Conservation (phyloP, 2,888 invertebrate genomes). For the Lasioglossum zephyrum region DNA sequence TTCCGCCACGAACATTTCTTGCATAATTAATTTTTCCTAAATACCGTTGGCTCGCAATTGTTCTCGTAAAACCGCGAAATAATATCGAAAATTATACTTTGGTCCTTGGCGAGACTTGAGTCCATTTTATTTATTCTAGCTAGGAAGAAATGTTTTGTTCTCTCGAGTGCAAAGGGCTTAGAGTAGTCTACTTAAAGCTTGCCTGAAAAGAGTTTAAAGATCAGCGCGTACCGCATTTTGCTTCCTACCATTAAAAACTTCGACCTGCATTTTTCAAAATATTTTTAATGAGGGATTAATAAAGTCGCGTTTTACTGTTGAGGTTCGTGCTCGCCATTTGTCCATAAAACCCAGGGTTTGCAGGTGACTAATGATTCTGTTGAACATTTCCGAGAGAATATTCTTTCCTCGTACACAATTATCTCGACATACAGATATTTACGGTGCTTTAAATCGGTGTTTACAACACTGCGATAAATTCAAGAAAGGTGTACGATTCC, state of each 20-base stretch:
- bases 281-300: not conserved
- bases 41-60: not conserved
- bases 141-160: too few relatives aligned
- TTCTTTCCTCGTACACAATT: constrained; percentile 9
- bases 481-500: not conserved
- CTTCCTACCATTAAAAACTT: not conserved
- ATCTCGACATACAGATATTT: constrained; percentile 20
- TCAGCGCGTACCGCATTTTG: not conserved
- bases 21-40: not conserved
- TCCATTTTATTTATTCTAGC: too few relatives aligned
- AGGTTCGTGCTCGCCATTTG: not conserved
- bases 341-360: not conserved
- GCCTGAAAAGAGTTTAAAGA: not conserved
- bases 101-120: too few relatives aligned
- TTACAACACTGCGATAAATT: not conserved
- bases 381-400: not conserved
- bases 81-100: too few relatives aligned
- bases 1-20: constrained; percentile 13
- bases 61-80: too few relatives aligned
- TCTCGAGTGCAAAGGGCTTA: too few relatives aligned
- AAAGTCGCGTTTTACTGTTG: not conserved
- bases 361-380: not conserved
- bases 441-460: not conserved
- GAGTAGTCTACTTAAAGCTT: not conserved
- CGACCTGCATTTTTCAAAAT: not conserved